phyloP scores from a whole-genome alignment of 2,113 vertebrate species.

The Pygoscelis adeliae region DNA sequence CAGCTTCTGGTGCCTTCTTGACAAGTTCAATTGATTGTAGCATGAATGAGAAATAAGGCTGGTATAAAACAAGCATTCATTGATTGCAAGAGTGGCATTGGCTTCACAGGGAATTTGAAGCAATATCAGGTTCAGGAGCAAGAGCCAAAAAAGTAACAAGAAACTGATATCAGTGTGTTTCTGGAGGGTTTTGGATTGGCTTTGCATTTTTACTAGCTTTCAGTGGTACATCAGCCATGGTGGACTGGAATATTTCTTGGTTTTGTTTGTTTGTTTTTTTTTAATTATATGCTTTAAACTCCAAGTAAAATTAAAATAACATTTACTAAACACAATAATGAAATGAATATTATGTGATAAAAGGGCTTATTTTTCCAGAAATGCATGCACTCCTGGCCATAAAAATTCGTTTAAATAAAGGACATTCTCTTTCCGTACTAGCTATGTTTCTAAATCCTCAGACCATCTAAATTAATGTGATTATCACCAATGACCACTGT shows the following conservation, averaged over 20 bases:
- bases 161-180: background rate
- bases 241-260: no score
- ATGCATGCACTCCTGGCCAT: background rate
- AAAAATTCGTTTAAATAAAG: background rate
- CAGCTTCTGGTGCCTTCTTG: conserved; percentile 30
- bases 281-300: background rate
- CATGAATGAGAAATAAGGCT: conserved; percentile 6
- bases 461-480: background rate
- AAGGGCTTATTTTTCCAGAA: background rate
- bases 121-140: background rate
- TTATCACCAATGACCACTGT: background rate
- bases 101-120: conserved; percentile 39
- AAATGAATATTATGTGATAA: background rate
- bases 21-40: conserved; percentile 63
- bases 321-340: background rate
- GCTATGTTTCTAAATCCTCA: background rate
- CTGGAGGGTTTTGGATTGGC: background rate
- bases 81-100: conserved; percentile 24
- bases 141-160: background rate
- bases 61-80: conserved; percentile 47
- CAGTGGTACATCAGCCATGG: background rate
- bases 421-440: background rate
- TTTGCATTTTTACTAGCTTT: background rate
- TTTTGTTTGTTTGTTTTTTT: background rate
- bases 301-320: background rate